A percentile compares a stretch with the other conserved stretches of the same genome.
These are phyloP conservation scores for Tautogolabrus adspersus DNA, from an alignment of 2,113 vertebrate species.

Conservation along the genomic window DNA sequence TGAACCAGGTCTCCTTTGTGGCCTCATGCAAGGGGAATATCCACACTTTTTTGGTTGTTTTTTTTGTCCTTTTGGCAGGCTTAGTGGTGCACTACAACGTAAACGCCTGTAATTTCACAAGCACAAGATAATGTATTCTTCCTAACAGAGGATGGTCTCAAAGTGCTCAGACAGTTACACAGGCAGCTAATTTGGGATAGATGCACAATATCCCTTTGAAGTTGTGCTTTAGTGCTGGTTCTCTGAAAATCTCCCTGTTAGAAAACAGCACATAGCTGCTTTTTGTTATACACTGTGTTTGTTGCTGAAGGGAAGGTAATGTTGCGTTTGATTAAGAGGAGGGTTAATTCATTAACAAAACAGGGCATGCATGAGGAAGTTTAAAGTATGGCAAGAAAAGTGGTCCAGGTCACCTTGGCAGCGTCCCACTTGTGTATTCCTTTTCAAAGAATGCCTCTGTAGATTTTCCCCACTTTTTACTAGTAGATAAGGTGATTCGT, in stretches of 20 bases:
- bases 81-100: slow-evolving; percentile 48
- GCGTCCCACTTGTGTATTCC: slow-evolving; percentile 11
- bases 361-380: slow-evolving; percentile 27
- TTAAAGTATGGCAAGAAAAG: slow-evolving; percentile 31
- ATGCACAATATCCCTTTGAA: slow-evolving; percentile 77
- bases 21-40: slow-evolving; percentile 42
- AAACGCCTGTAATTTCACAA: slow-evolving; percentile 70
- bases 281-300: slow-evolving; percentile 49
- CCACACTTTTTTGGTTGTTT: slow-evolving; percentile 11
- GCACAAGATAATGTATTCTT: slow-evolving; percentile 74
- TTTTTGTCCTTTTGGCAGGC: slow-evolving; percentile 49
- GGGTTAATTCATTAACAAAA: slow-evolving; percentile 54
- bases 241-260: slow-evolving; percentile 32
- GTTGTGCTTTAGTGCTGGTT: slow-evolving; percentile 55
- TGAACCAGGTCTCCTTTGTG: slow-evolving; percentile 47
- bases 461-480: slow-evolving; percentile 28
- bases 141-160: slow-evolving; percentile 66
- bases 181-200: slow-evolving; percentile 73
- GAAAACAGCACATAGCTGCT: slow-evolving; percentile 52
- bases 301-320: slow-evolving; percentile 57
- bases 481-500: slow-evolving; percentile 49
- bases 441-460: slow-evolving; percentile 41
- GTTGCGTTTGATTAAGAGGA: slow-evolving; percentile 66
- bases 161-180: slow-evolving; percentile 67
- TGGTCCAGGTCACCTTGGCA: slow-evolving; percentile 37